Evolutionary conservation across 1,140 invertebrate genomes (phyloP).

Genomic region (Lepidurus arcticus): DNA sequence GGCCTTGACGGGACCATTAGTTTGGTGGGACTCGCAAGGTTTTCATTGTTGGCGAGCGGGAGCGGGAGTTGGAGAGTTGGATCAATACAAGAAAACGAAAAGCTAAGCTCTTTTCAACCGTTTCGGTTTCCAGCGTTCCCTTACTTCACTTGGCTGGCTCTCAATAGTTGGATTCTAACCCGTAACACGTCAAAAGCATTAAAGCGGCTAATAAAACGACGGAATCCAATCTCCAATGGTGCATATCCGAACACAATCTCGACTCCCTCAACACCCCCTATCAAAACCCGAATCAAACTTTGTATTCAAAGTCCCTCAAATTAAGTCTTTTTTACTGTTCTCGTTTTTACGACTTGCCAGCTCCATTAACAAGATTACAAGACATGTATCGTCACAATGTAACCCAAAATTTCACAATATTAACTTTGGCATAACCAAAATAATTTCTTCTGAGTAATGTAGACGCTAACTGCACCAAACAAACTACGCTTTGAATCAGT

Average conservation of each 20-base stretch:
- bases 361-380: no score
- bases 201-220: neutral
- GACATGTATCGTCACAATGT: no score
- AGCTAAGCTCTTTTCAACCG: conserved; percentile 18
- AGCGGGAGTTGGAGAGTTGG: conserved; percentile 12
- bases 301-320: no score
- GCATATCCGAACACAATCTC: neutral
- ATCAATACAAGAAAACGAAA: conserved; percentile 20
- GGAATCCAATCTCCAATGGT: neutral
- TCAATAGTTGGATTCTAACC: neutral
- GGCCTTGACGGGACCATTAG: conserved; percentile 13
- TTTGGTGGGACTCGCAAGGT: neutral
- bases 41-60: neutral
- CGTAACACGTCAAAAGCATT: neutral
- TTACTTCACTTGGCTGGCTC: neutral
- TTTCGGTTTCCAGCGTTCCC: neutral
- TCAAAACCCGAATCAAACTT: no score
- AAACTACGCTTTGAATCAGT: no score
- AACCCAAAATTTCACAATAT: no score
- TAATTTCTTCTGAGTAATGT: no score
- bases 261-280: neutral
- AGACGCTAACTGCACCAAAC: no score
- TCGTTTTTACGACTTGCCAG: no score
- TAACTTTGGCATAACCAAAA: no score
- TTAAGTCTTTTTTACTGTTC: no score